Evolutionary conservation across 1,140 invertebrate genomes (phyloP).

Genomic region (Cyphomyrmex costatus): DNA sequence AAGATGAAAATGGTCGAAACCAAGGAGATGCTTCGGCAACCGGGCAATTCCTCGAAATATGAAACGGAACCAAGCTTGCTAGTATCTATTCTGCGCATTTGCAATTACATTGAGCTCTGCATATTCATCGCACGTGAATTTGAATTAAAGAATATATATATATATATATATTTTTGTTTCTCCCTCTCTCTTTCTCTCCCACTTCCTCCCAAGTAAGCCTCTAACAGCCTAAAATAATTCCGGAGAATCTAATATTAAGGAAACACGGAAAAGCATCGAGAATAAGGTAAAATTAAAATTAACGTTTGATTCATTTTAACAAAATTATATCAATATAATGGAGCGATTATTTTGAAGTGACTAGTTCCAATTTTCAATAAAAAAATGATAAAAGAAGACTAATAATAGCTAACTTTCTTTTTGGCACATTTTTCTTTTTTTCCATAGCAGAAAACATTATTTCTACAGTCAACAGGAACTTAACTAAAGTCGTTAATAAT

Average conservation of each 20-base stretch:
- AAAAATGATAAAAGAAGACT: no score
- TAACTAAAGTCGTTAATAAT: no score
- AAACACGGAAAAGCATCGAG: neutral
- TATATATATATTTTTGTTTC: conserved; percentile 44
- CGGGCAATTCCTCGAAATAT: conserved; percentile 48
- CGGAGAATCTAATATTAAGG: neutral
- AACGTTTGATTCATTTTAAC: neutral
- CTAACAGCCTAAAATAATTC: conserved; percentile 6
- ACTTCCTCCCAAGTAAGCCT: neutral
- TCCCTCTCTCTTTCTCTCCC: neutral
- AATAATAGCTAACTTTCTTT: neutral
- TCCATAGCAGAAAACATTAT: no score
- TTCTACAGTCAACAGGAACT: no score
- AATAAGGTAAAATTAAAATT: neutral
- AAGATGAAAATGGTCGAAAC: conserved; percentile 60
- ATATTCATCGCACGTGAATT: conserved; percentile 64
- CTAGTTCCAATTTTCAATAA: neutral
- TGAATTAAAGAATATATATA: conserved; percentile 58
- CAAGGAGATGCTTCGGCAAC: conserved; percentile 4
- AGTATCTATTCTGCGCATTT: conserved; percentile 55
- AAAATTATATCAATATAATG: neutral
- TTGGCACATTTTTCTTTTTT: neutral
- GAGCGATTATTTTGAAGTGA: neutral
- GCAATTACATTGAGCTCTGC: conserved; percentile 60
- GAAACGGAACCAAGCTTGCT: conserved; percentile 49